phyloP scores from a whole-genome alignment of 2,888 invertebrate species.

The Kuschelorhynchus macadamiae region DNA sequence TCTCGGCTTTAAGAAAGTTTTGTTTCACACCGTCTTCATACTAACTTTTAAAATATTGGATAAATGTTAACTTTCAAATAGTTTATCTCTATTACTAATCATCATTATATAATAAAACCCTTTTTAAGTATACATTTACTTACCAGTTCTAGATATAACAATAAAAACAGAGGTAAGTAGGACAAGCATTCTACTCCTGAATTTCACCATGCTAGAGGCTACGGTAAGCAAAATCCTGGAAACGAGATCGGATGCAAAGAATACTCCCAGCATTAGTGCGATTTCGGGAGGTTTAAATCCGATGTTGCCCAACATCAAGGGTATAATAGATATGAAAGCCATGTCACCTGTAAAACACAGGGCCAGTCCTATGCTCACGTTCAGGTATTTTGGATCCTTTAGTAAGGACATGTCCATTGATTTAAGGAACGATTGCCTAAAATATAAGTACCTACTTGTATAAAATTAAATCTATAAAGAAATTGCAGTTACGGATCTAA shows the following conservation, averaged over 20 bases:
- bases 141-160: conserved; percentile 78
- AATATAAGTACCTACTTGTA: conserved; percentile 2
- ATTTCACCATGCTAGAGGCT: conserved; percentile 74
- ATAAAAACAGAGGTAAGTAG: conserved; percentile 77
- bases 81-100: too few species aligned
- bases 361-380: conserved; percentile 79
- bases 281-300: conserved; percentile 74
- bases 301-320: conserved; percentile 74
- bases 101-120: too few species aligned
- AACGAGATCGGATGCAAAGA: conserved; percentile 78
- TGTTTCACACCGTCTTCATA: too few species aligned
- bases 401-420: conserved; percentile 76
- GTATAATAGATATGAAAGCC: conserved; percentile 79
- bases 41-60: too few species aligned
- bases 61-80: too few species aligned
- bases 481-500: neutral
- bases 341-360: conserved; percentile 79
- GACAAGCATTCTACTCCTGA: conserved; percentile 77
- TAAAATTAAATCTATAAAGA: neutral
- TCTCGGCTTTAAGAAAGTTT: too few species aligned
- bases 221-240: conserved; percentile 77
- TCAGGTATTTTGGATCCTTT: conserved; percentile 77
- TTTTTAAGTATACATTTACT: too few species aligned
- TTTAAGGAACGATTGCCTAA: conserved; percentile 72
- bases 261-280: conserved; percentile 79